Base-by-base conservation (phyloP, 2,888 invertebrate species). In the Dolomedes plantarius region DNA sequence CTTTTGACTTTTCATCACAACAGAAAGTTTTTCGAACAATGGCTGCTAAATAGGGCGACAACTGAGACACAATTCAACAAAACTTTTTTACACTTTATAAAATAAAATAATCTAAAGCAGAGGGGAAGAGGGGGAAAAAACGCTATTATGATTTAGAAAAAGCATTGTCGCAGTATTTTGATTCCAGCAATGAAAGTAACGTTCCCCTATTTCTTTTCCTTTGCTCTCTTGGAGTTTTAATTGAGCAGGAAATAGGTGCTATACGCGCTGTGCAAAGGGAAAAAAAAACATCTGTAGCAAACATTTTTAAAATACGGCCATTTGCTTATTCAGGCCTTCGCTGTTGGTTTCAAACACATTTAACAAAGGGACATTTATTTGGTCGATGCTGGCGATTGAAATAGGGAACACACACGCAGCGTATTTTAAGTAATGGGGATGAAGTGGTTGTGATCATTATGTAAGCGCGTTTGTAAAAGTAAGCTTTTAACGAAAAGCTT, bases 31-130 rank as follows among this genome's bases (percentile, higher is more conserved):
- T 2, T 7, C 46, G 46, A 46, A 46, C 46, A 46, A 46, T 46
- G 46, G 46, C 2, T 46, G 46, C 46, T 46, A 46, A 46, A 46
- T 46, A 46, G 46, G 46, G 46, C 46, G 46, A 46, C 46, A 46
- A 46, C 46, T 46, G 46, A 46, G 46, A 46, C 46, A 46, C 46
- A 46, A 7, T 46, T 16, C 46, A 46, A 2, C 46, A 46, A 46
- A 46, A 6, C 46, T 16, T 46, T 7, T 46, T 46, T 16, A 46
- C 9, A 7, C 46, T 46, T 46, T 46, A 46, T 46, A 46, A 46
- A 46, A 7, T 46, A 46, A 46, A 46, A 16, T 2, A 2, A 2
- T 13, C 46, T 36, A 11, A 46, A 46, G 16, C 16, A 16, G 46
- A 16, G 46, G 16, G 2, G 16, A 7, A 16, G 46, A 16, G 16